phyloP scores from a whole-genome alignment of 2,797 vertebrate species.

The Nasua narica region DNA sequence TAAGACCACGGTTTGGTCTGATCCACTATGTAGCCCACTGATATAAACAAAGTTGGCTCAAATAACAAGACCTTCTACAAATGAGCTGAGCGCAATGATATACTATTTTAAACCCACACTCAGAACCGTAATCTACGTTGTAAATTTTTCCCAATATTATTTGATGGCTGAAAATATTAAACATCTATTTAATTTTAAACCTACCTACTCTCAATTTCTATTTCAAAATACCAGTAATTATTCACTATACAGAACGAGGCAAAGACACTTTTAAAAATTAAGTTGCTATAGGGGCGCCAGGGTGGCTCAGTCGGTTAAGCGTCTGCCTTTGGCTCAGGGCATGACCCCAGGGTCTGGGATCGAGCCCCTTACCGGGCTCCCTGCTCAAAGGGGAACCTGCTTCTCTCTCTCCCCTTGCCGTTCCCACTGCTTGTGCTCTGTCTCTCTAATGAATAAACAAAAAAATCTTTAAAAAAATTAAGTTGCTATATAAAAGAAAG shows the following conservation, averaged over 20 bases:
- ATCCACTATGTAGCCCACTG: neutral
- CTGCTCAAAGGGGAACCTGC: too few relatives aligned
- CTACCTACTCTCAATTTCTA: neutral
- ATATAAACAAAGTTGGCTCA: neutral
- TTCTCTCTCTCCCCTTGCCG: too few relatives aligned
- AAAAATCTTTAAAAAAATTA: neutral
- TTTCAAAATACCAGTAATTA: neutral
- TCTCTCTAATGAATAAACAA: too few relatives aligned
- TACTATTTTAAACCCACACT: neutral
- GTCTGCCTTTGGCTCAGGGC: too few relatives aligned
- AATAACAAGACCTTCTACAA: neutral
- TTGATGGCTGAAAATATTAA: neutral
- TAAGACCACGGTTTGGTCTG: neutral
- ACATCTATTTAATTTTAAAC: neutral
- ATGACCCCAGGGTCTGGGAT: too few relatives aligned
- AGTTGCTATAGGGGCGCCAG: too few relatives aligned
- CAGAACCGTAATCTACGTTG: neutral
- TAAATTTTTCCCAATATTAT: neutral
- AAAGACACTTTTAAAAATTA: neutral
- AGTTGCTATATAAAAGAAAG: neutral
- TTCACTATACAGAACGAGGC: neutral
- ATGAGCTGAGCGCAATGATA: neutral
- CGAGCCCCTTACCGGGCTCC: too few relatives aligned
- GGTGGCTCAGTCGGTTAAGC: too few relatives aligned
- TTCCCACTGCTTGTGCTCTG: too few relatives aligned